Base-by-base conservation (phyloP, 2,113 vertebrate species). In the Pelusios castaneus region DNA sequence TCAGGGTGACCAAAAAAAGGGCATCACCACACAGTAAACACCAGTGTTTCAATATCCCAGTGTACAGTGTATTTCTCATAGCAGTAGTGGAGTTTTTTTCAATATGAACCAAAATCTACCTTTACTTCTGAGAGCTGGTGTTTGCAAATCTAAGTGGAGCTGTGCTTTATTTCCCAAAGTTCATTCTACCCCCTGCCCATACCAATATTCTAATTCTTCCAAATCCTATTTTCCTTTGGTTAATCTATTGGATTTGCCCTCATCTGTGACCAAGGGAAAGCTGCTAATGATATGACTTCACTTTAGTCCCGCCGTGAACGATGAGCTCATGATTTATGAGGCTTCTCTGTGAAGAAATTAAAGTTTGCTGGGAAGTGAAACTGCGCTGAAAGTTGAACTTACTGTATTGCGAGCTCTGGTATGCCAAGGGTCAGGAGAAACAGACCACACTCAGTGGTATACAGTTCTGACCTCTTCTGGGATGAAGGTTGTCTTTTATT, bases 211-310 rank as follows among this genome's bases (percentile, higher is more conserved):
- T 56, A 49, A 9, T 73, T 92, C 43, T 58, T 38, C 54, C 14
- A n/a, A 34, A 67, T n/a, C 60, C 34, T 2, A 1, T 31, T 81
- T 51, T 21, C 43, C 29, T 47, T 27, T 5, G 22, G 25, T 49
- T 54, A 3, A 82, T 49, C 6, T 1, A 12, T 2, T 60, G 83
- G 43, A 27, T 91, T 88, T 88, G 41, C 55, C 45, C 84, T 21
- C 85, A 1, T 0, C 3, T 51, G 27, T 4, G 29, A 43, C 8
- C 14, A 55, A 56, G 16, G 43, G 34, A 67, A 91, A 52, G 19
- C 1, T 10, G 7, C 52, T 29, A 31, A 11, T 10, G 25, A 3
- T 54, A 63, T 58, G n/a, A 54, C 1, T 17, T 16, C 6, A 51
- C 31, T 76, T 34, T 34, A 22, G 54, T n/a, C 84, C 13, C 54